Conservation (phyloP, 2,797 vertebrate species). For the Muraenolepis orangiensis region DNA sequence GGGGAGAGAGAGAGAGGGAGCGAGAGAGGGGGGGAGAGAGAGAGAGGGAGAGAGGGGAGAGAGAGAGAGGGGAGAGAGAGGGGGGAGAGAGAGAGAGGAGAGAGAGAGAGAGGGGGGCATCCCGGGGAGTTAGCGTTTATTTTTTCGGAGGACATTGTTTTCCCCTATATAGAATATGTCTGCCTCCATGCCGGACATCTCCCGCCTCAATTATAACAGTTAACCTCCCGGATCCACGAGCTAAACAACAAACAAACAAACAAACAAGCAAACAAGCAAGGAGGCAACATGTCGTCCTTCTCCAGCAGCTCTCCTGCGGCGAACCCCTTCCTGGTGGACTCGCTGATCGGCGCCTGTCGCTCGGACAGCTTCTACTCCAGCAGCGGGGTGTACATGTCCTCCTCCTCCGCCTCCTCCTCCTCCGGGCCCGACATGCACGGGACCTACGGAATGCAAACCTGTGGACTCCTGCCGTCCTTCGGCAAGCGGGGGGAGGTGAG, state of each 20-base stretch:
- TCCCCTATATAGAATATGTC: conserved; percentile 99
- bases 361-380: conserved; percentile 98
- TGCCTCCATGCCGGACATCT: conserved; percentile 98
- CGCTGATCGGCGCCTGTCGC: conserved; percentile 96
- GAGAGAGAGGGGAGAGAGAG: no score
- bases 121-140: conserved; percentile 95
- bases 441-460: conserved; percentile 99
- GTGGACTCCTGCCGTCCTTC: conserved; percentile 99
- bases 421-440: conserved; percentile 95
- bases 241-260: no score
- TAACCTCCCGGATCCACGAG: conserved; percentile 62
- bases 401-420: no score
- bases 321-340: conserved; percentile 98
- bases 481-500: conserved; percentile 94
- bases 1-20: no score
- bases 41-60: no score
- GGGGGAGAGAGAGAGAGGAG: no score
- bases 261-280: no score
- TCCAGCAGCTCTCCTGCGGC: conserved; percentile 97
- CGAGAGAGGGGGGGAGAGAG: no score
- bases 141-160: conserved; percentile 98
- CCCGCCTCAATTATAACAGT: conserved; percentile 92
- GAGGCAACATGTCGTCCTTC: conserved; percentile 99
- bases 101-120: conserved; percentile 95
- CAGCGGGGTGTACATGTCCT: conserved; percentile 99